These are phyloP conservation scores for Lypha dubia DNA, from an alignment of 2,888 invertebrate genomes.

Conservation along the genomic window DNA sequence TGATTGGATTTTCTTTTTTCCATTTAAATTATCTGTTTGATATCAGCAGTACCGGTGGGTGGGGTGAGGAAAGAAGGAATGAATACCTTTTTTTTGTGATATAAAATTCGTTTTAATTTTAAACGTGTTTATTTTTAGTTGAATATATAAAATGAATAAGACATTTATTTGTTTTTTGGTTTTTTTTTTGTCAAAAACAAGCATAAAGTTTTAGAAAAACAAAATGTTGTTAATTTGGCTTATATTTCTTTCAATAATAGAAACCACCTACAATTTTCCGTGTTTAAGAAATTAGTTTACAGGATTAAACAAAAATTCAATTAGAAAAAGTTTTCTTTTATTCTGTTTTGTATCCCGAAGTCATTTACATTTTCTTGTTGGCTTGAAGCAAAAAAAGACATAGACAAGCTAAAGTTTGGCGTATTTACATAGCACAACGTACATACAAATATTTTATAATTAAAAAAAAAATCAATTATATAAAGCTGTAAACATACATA, in stretches of 20 bases:
- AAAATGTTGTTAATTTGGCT: conserved; percentile 66
- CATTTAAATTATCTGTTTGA: conserved; percentile 64
- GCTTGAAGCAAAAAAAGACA: neutral
- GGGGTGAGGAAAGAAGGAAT: too few species aligned
- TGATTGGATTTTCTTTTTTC: conserved; percentile 61
- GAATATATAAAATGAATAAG: conserved; percentile 5
- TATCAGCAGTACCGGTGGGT: conserved; percentile 15
- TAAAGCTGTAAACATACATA: too few species aligned
- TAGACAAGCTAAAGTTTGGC: too few species aligned
- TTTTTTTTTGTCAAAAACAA: conserved; percentile 14
- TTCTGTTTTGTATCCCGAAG: neutral
- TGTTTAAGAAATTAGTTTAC: conserved; percentile 3
- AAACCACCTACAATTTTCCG: conserved; percentile 33
- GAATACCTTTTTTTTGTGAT: neutral
- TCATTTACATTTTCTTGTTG: neutral
- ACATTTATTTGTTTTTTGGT: neutral
- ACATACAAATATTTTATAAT: too few species aligned
- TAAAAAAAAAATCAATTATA: too few species aligned
- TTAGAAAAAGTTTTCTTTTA: conserved; percentile 44
- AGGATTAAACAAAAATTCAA: conserved; percentile 22
- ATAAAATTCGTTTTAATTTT: conserved; percentile 11
- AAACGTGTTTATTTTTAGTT: conserved; percentile 33
- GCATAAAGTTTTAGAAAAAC: conserved; percentile 33
- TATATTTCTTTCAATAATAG: conserved; percentile 19
- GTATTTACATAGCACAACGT: too few species aligned